phyloP scores from a whole-genome alignment of 2,888 invertebrate species.

The Volucella bombylans region DNA sequence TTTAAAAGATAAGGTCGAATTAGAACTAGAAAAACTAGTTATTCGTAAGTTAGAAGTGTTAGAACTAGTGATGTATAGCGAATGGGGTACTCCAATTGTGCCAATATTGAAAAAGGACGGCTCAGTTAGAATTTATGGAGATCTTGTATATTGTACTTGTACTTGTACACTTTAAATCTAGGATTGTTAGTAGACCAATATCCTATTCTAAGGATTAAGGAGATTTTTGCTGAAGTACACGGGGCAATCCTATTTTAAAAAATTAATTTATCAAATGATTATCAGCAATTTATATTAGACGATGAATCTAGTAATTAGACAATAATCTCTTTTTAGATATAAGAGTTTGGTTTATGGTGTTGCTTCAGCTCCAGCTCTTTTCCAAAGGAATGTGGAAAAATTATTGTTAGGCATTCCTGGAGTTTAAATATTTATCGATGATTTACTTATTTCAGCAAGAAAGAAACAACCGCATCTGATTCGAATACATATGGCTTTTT shows the following conservation, averaged over 20 bases:
- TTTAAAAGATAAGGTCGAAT: slow-evolving; percentile 22
- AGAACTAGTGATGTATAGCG: slow-evolving; percentile 17
- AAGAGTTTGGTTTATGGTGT: no score
- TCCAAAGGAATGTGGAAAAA: no score
- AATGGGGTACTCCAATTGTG: slow-evolving; percentile 50
- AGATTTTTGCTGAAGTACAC: slow-evolving; percentile 43
- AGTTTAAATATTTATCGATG: slow-evolving; percentile 69
- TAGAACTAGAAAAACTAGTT: slow-evolving; percentile 26
- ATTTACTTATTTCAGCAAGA: no score
- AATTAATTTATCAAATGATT: slow-evolving; percentile 78
- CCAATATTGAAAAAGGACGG: slow-evolving; percentile 46
- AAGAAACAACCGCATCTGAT: no score
- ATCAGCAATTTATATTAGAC: slow-evolving; percentile 75
- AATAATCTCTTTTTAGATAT: no score
- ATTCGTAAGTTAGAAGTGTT: slow-evolving; percentile 19
- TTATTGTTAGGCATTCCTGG: slow-evolving; percentile 64
- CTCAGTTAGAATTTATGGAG: slow-evolving; percentile 25
- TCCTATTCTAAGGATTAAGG: slow-evolving; percentile 39
- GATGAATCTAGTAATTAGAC: no score
- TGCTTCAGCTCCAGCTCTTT: no score
- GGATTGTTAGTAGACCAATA: slow-evolving; percentile 26
- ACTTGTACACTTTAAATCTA: slow-evolving; percentile 30
- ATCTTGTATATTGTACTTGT: no score
- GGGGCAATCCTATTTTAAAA: slow-evolving; percentile 77
- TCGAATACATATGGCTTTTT: not conserved